A percentile compares a stretch with the other conserved stretches of the same genome.
phyloP scores from a whole-genome alignment of 1,140 invertebrate species.

The Pseudomyrmex gracilis region DNA sequence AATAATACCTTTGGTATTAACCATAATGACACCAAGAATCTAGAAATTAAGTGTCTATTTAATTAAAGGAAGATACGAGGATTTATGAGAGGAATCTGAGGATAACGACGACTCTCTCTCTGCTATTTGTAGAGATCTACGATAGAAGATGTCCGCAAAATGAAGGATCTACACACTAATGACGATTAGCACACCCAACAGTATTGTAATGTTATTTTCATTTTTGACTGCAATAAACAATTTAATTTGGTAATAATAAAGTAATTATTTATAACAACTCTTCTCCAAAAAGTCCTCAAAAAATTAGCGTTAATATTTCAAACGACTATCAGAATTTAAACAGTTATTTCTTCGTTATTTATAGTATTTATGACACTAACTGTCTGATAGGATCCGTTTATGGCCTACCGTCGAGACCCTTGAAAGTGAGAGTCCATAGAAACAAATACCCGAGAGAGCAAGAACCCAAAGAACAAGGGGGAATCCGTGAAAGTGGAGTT shows the following conservation, averaged over 20 bases:
- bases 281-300: neutral
- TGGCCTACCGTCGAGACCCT: neutral
- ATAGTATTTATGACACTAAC: neutral
- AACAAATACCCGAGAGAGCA: conserved; percentile 10
- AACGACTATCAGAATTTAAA: neutral
- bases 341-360: neutral
- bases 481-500: conserved; percentile 14
- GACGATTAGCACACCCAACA: neutral
- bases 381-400: conserved; percentile 22
- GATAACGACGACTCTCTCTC: neutral
- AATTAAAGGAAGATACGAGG: neutral
- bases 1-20: conserved; percentile 14
- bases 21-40: conserved; percentile 1
- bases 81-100: neutral
- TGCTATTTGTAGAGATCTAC: conserved; percentile 8
- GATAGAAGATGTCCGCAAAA: neutral
- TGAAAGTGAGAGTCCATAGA: conserved; percentile 23
- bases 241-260: too few relatives aligned
- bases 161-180: neutral
- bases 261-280: too few relatives aligned
- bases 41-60: conserved; percentile 19
- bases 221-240: too few relatives aligned
- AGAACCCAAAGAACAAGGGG: neutral
- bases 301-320: neutral
- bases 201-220: too few relatives aligned